Evolutionary conservation across 2,888 invertebrate species (phyloP), one percentile per base, ranked within the genome.

Genomic region (Rhagonycha fulva): DNA sequence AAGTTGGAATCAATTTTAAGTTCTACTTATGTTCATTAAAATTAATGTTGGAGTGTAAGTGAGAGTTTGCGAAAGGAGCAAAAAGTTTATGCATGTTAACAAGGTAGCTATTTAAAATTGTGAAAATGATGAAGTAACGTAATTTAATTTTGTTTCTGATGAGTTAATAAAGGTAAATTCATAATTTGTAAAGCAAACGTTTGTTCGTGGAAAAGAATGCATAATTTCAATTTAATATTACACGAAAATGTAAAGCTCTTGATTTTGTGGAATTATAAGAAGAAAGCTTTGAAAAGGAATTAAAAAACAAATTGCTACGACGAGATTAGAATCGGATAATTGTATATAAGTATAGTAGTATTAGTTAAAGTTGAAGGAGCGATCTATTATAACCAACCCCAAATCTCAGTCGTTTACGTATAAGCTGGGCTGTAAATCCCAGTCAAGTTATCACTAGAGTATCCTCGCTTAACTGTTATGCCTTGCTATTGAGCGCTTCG

Each of bases 391-490:
- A 84, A 84, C 83, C 79, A 83, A 70, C 81, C 72, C 82, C 76
- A 82, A 84, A 83, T 83, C 83, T 84, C 82, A 80, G 82, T 81
- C 82, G 82, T 84, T 84, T 82, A 80, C 80, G 81, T 82, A 82
- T 83, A 84, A 84, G 80, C 84, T 82, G 77, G 80, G 82, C 82
- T 82, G 84, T 84, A 84, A 85, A 85, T 84, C 85, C 84, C 80
- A 76, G 75, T 76, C 82, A 83, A 84, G 84, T 84, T 84, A 84
- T 84, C 82, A 82, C 83, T 80, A 80, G 80, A 82, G 82, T 83
- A 82, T 84, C 84, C 83, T 82, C 81, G 83, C 82, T 83, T 83
- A 84, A 84, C 84, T 84, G 84, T 85, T 82, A 84, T 82, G 83
- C 83, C 68, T 82, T 80, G 82, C 83, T 83, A 84, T 84, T 82